Evolutionary conservation across 2,113 vertebrate genomes (phyloP), one percentile per base, ranked within the genome.

Genomic region (Scomber colias): DNA sequence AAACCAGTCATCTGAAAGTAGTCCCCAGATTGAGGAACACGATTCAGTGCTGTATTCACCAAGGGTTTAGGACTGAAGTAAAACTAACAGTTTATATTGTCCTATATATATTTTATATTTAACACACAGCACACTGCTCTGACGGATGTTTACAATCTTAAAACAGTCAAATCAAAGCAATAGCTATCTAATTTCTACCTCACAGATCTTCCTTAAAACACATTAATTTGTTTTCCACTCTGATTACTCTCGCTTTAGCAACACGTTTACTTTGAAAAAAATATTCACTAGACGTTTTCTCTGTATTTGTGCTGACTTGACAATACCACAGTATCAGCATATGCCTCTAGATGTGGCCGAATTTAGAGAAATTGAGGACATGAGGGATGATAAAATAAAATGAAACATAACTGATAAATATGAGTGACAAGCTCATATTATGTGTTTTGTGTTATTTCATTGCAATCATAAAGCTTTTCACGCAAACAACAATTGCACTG

Each of bases 241-340:
- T 40, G 6, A 9, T 40, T 2, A 24, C 61, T 9, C 11, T 69
- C 2, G 10, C 2, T n/a, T 51, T 49, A 1, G 56, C 16, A 24
- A 24, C 27, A 10, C 35, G 7, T 71, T 82, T 82, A 79, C 12
- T 74, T 79, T 86, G 83, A 40, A 83, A 84, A 75, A 63, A 13
- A 3, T 9, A 48, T 46, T 51, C 13, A 35, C 19, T 7, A 16
- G 3, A 27, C 0, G 3, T 53, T 40, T 11, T 60, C 7, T 9
- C 45, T 21, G 2, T 17, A 62, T 62, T 62, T 45, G 0, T 60
- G 55, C 50, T 59, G 0, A 12, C 64, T 86, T 90, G 19, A 79
- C 46, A 13, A 21, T 15, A 11, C 13, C 57, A 65, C n/a, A 10
- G 21, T 19, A 11, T 15, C 48, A 68, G 13, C 24, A 17, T 27